phyloP scores from a whole-genome alignment of 2,113 vertebrate genomes.

The Chrysochloris asiatica region DNA sequence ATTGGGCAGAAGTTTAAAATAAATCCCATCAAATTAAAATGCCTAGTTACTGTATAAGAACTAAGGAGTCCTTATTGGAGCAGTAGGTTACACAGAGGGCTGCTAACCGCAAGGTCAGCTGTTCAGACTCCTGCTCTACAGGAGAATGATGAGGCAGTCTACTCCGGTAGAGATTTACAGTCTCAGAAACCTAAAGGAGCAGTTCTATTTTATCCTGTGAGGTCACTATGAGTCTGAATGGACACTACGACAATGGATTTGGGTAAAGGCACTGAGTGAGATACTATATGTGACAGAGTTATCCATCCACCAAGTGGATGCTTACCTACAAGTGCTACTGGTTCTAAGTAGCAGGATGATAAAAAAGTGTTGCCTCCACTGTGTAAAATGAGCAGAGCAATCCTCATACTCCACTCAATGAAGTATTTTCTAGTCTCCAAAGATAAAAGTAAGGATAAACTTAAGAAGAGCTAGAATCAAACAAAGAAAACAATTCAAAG shows the following conservation, averaged over 20 bases:
- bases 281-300: background rate
- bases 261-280: background rate
- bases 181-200: too few species aligned
- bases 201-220: too few species aligned
- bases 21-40: background rate
- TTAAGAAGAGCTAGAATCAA: background rate
- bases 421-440: too few species aligned
- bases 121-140: too few species aligned
- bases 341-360: background rate
- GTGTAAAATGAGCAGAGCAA: background rate
- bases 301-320: background rate
- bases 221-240: too few species aligned
- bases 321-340: background rate
- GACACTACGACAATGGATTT: too few species aligned
- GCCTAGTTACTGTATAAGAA: background rate
- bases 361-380: background rate
- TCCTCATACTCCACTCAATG: background rate
- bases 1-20: background rate
- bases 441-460: background rate
- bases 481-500: background rate
- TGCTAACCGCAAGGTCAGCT: too few species aligned
- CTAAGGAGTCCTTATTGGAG: too few species aligned
- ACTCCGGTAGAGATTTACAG: too few species aligned
- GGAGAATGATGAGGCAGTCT: too few species aligned
- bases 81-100: too few species aligned